These are phyloP conservation scores for Sphaeramia orbicularis DNA, from an alignment of 2,797 vertebrate genomes.

Conservation along the genomic window DNA sequence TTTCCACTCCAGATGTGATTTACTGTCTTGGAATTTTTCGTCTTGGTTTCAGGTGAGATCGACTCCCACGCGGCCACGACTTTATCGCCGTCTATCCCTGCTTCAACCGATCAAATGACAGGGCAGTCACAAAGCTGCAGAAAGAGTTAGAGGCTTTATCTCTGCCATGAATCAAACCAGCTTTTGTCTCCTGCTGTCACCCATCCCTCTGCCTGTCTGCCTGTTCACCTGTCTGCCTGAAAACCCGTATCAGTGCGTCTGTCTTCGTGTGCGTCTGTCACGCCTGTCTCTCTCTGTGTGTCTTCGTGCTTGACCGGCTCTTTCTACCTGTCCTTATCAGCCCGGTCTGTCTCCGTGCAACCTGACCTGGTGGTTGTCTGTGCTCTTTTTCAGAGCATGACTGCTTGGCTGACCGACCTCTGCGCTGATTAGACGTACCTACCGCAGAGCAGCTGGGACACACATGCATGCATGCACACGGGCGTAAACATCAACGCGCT, in stretches of 20 bases:
- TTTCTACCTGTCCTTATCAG: constrained; percentile 61
- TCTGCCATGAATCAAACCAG: constrained; percentile 59
- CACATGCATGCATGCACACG: constrained; percentile 30
- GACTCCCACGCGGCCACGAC: constrained; percentile 31
- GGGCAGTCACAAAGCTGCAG: constrained; percentile 48
- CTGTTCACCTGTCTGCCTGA: constrained; percentile 38
- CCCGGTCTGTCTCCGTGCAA: constrained; percentile 65
- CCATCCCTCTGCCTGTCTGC: constrained; percentile 41
- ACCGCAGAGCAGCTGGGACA: constrained; percentile 69
- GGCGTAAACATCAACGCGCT: constrained; percentile 28
- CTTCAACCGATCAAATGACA: constrained; percentile 73
- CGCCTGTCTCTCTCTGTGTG: constrained; percentile 50
- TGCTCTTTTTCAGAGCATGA: constrained; percentile 70
- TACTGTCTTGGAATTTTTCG: constrained; percentile 61
- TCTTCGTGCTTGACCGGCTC: constrained; percentile 45
- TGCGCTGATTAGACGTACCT: constrained; percentile 75
- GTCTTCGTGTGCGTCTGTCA: constrained; percentile 45
- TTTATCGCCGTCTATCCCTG: constrained; percentile 60
- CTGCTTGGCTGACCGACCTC: constrained; percentile 64
- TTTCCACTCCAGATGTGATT: constrained; percentile 59
- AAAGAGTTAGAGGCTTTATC: constrained; percentile 49
- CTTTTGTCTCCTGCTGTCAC: constrained; percentile 61
- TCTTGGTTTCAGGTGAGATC: constrained; percentile 69
- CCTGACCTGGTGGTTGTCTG: constrained; percentile 67
- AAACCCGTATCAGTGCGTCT: constrained; percentile 21